Base-by-base conservation (phyloP, 2,113 vertebrate genomes). In the Megalops atlanticus region DNA sequence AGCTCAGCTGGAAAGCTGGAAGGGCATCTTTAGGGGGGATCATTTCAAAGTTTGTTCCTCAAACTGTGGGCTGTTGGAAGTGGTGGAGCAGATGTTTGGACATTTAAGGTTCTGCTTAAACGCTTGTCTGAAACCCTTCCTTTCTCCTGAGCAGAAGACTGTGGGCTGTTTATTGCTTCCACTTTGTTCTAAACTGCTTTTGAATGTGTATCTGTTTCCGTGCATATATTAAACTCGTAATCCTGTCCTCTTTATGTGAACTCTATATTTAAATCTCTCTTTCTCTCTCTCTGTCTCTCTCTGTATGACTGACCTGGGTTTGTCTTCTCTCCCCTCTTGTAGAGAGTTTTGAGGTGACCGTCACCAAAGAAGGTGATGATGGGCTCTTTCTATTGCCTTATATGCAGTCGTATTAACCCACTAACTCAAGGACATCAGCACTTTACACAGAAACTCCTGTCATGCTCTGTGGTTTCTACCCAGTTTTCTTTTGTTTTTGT, bases 341-440 rank as follows among this genome's bases (percentile, higher is more conserved):
- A 99, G 98, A 98, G 94, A 98, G 96, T 98, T 99, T 97, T 99
- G 97, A 99, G 96, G 97, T 99, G 97, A 98, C 96, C 96, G 95
- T 99, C 96, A 99, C 97, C 94, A 96, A 96, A 95, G 96, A 99
- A 99, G 98, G 98, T 99, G 98, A 99, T 97, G 92, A 96, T 95
- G 95, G 96, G 95, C 95, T 98, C 94, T 96, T 98, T 97, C 93
- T 96, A 89, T 90, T 95, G 95, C 94, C 91, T 93, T 92, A 85
- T 96, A 94, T 89, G 89, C 90, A 94, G 78, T 89, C 86, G 77
- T 96, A 96, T 97, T 98, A 99, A 98, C 97, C 94, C 96, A 99
- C 97, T 99, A 99, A 98, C 94, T 94, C 95, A 94, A 96, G 95
- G 92, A 95, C 97, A 96, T 96, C 95, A 94, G 95, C 95, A 95